A percentile compares a stretch with the other conserved stretches of the same genome.
phyloP scores from a whole-genome alignment of 2,888 invertebrate species.

The Deilephila porcellus region DNA sequence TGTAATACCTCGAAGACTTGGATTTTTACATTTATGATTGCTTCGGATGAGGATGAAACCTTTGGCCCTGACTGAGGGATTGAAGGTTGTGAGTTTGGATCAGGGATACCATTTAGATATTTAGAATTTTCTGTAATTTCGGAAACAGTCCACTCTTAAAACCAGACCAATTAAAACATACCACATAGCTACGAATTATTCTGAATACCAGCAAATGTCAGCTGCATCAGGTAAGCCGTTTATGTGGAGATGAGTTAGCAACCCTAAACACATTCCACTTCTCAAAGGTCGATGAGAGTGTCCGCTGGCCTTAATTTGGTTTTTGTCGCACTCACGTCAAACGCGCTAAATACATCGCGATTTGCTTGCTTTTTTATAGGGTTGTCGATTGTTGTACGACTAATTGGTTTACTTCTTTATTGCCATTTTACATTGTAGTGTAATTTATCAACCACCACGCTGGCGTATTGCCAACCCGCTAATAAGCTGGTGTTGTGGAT shows the following conservation, averaged over 20 bases:
- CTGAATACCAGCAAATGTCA: too few relatives aligned
- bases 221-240: too few relatives aligned
- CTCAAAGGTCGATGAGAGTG: neutral
- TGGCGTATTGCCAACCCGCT: too few relatives aligned
- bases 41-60: neutral
- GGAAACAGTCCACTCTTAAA: too few relatives aligned
- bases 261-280: neutral
- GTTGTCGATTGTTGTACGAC: neutral
- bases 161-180: too few relatives aligned
- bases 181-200: too few relatives aligned
- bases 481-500: too few relatives aligned
- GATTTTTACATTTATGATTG: neutral
- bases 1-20: neutral
- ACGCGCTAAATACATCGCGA: neutral
- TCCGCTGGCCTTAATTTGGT: neutral
- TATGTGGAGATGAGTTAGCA: neutral
- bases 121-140: too few relatives aligned
- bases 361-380: neutral
- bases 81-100: neutral
- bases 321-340: neutral
- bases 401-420: neutral
- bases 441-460: too few relatives aligned
- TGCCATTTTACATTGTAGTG: too few relatives aligned
- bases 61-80: neutral
- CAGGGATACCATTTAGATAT: neutral